A percentile compares a stretch with the other conserved stretches of the same genome.
These are phyloP conservation scores for Nomada hirtipes DNA, from an alignment of 2,888 invertebrate species.

Conservation along the genomic window DNA sequence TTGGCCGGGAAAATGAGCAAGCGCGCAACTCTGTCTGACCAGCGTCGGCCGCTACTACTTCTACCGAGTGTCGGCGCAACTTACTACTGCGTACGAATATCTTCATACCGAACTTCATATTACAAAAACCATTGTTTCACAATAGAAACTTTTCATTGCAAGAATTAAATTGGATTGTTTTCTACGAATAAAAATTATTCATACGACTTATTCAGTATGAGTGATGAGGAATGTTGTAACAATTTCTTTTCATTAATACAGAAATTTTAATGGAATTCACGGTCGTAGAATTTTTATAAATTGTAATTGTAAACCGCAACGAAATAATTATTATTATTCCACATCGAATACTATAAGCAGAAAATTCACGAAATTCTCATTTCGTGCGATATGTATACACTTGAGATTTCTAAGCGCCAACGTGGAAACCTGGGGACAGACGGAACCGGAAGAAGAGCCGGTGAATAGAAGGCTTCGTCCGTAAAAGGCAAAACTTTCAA, in stretches of 20 bases:
- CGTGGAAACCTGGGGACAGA: slow-evolving; percentile 24
- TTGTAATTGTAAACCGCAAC: too few species aligned
- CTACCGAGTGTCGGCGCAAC: neutral
- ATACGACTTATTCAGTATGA: too few species aligned
- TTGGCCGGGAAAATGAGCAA: neutral
- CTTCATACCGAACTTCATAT: neutral
- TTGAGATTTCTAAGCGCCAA: slow-evolving; percentile 24
- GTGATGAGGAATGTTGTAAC: too few species aligned
- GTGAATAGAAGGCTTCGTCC: slow-evolving; percentile 5
- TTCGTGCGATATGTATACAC: slow-evolving; percentile 12
- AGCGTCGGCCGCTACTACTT: slow-evolving; percentile 6
- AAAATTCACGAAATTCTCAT: slow-evolving; percentile 48
- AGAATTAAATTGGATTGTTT: neutral
- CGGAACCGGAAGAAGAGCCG: slow-evolving; percentile 33
- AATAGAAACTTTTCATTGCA: neutral
- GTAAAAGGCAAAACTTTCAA: slow-evolving; percentile 55
- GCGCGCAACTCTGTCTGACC: slow-evolving; percentile 13
- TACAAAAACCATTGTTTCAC: neutral
- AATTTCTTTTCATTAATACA: too few species aligned
- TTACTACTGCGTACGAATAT: neutral
- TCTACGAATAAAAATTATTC: too few species aligned
- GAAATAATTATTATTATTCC: neutral
- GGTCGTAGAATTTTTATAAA: too few species aligned
- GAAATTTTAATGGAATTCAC: neutral
- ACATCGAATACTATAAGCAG: slow-evolving; percentile 15